These are phyloP conservation scores for Argyrosomus japonicus DNA, from an alignment of 2,113 vertebrate species.

Conservation along the genomic window DNA sequence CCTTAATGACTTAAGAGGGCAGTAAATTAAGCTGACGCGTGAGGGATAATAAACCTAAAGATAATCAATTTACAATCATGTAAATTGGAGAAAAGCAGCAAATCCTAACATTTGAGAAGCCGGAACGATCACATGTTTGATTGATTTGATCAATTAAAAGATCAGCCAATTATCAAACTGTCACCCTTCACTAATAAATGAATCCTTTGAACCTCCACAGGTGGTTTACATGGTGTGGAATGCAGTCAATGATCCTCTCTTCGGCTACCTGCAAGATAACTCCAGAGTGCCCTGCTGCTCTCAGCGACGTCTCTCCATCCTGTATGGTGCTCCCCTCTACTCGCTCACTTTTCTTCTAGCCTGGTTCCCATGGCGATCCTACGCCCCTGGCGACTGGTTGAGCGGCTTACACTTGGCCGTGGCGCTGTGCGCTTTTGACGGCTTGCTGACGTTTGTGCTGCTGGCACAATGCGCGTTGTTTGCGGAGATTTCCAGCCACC, in stretches of 20 bases:
- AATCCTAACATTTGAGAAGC: not conserved
- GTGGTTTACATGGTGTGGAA: constrained; percentile 94
- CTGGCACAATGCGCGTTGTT: constrained; percentile 90
- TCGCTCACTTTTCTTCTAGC: constrained; percentile 89
- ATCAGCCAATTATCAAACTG: not conserved
- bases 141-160: too few species aligned
- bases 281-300: constrained; percentile 83
- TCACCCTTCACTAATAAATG: too few species aligned
- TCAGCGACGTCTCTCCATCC: constrained; percentile 81
- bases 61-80: not conserved
- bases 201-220: constrained; percentile 67
- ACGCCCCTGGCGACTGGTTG: constrained; percentile 88
- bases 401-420: constrained; percentile 88
- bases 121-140: not conserved
- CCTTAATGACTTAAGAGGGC: too few species aligned
- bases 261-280: constrained; percentile 91
- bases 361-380: constrained; percentile 93
- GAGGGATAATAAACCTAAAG: too few species aligned
- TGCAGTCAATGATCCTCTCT: constrained; percentile 90
- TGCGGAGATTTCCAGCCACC: constrained; percentile 86
- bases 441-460: constrained; percentile 88
- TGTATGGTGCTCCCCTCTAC: constrained; percentile 87
- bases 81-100: not conserved
- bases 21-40: too few species aligned
- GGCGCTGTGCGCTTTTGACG: constrained; percentile 88